A percentile compares a stretch with the other conserved stretches of the same genome.
Evolutionary conservation across 2,888 invertebrate genomes (phyloP).

Genomic region (Lasioglossum leucozonium): DNA sequence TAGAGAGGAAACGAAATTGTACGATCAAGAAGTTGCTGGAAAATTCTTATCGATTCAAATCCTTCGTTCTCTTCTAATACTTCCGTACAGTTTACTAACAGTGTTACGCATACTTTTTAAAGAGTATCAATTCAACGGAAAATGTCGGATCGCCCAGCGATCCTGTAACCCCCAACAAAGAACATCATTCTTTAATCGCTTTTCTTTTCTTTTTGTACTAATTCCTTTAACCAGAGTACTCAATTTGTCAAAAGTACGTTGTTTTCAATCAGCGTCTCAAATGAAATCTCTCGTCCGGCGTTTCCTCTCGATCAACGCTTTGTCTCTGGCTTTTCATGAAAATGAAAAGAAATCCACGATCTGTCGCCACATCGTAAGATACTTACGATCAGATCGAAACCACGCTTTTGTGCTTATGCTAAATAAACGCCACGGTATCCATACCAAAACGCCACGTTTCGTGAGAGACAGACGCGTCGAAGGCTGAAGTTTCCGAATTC

Average conservation of each 20-base stretch:
- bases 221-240: slow-evolving; percentile 39
- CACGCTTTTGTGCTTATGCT: slow-evolving; percentile 10
- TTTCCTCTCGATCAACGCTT: slow-evolving; percentile 46
- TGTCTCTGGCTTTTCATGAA: slow-evolving; percentile 17
- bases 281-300: slow-evolving; percentile 35
- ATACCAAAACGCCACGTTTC: slow-evolving; percentile 24
- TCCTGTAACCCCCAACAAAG: slow-evolving; percentile 32
- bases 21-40: slow-evolving; percentile 23
- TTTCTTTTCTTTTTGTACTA: slow-evolving; percentile 53
- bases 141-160: slow-evolving; percentile 65
- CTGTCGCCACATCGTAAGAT: slow-evolving; percentile 37
- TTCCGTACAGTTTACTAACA: slow-evolving; percentile 46
- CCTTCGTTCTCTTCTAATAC: slow-evolving; percentile 39
- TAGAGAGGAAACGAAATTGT: slow-evolving; percentile 55
- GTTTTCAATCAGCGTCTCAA: slow-evolving; percentile 1
- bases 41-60: slow-evolving; percentile 36
- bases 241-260: slow-evolving; percentile 28
- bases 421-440: slow-evolving; percentile 38
- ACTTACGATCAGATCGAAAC: slow-evolving; percentile 29
- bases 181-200: slow-evolving; percentile 39
- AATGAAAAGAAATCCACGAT: slow-evolving; percentile 41
- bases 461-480: slow-evolving; percentile 23
- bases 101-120: slow-evolving; percentile 45
- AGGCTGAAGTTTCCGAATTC: slow-evolving; percentile 47
- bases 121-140: slow-evolving; percentile 55